A percentile compares a stretch with the other conserved stretches of the same genome.
Conservation (phyloP, 1,140 invertebrate species). For the Nephila pilipes region DNA sequence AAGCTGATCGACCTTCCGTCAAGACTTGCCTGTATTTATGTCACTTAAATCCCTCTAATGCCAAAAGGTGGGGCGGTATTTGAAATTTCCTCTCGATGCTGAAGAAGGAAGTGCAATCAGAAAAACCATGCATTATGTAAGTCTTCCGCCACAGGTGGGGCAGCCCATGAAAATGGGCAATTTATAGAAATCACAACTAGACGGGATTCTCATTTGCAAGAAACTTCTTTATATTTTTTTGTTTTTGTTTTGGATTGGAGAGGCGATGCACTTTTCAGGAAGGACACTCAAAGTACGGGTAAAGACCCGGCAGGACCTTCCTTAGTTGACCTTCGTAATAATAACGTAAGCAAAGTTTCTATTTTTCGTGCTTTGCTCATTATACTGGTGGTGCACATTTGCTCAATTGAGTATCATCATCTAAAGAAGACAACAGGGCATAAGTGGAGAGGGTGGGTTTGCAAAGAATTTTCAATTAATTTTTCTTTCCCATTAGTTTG, state of each 20-base stretch:
- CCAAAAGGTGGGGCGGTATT: background rate
- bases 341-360: conserved; percentile 34
- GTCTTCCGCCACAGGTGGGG: conserved; percentile 31
- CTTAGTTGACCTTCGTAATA: conserved; percentile 29
- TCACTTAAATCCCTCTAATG: background rate
- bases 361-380: conserved; percentile 20
- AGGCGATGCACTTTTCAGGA: conserved; percentile 55
- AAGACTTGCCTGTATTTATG: background rate
- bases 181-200: background rate
- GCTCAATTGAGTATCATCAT: background rate
- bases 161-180: background rate
- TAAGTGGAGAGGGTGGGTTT: background rate
- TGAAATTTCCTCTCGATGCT: background rate
- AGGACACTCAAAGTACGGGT: conserved; percentile 9
- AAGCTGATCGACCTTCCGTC: background rate
- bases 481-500: background rate
- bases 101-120: background rate
- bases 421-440: background rate
- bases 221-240: background rate
- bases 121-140: background rate
- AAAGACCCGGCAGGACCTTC: conserved; percentile 31
- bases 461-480: conserved; percentile 10
- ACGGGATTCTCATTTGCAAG: conserved; percentile 37
- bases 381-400: background rate
- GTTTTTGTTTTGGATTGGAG: background rate